These are phyloP conservation scores for Luffia ferchaultella DNA, from an alignment of 2,888 invertebrate genomes.

Conservation along the genomic window DNA sequence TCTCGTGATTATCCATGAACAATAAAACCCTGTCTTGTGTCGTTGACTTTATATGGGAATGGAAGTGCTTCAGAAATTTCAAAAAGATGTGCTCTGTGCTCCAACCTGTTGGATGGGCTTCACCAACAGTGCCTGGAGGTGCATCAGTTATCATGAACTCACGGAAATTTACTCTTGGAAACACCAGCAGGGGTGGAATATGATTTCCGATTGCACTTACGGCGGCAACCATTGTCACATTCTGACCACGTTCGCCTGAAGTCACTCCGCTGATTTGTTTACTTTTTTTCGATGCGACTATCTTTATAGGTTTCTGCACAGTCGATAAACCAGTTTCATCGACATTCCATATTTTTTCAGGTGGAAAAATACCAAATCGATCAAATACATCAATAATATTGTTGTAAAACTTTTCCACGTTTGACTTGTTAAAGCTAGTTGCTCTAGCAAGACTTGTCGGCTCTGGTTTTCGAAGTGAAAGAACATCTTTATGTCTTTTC, in stretches of 20 bases:
- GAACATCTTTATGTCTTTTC: not conserved
- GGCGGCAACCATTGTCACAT: conserved; percentile 9
- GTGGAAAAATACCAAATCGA: conserved; percentile 3
- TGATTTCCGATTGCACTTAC: conserved; percentile 15
- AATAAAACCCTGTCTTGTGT: not conserved
- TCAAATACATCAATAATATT: conserved; percentile 13
- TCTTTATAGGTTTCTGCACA: conserved; percentile 9
- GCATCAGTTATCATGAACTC: conserved; percentile 15
- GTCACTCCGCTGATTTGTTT: conserved; percentile 8
- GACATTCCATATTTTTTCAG: conserved; percentile 9
- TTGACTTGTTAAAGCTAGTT: conserved; percentile 16
- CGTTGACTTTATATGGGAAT: not conserved
- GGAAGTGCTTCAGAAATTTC: not conserved
- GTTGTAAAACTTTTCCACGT: conserved; percentile 13
- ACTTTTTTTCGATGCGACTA: conserved; percentile 7
- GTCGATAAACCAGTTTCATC: conserved; percentile 11
- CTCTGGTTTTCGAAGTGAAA: conserved; percentile 11
- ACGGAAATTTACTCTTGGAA: conserved; percentile 14
- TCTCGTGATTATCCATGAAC: not conserved
- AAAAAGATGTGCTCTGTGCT: not conserved
- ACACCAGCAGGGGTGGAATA: conserved; percentile 16
- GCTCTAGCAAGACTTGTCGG: conserved; percentile 17
- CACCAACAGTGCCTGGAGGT: not conserved
- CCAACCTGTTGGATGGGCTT: not conserved
- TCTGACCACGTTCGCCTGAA: not conserved